Evolutionary conservation across 2,888 invertebrate species (phyloP).

Genomic region (Acrobasis suavella): DNA sequence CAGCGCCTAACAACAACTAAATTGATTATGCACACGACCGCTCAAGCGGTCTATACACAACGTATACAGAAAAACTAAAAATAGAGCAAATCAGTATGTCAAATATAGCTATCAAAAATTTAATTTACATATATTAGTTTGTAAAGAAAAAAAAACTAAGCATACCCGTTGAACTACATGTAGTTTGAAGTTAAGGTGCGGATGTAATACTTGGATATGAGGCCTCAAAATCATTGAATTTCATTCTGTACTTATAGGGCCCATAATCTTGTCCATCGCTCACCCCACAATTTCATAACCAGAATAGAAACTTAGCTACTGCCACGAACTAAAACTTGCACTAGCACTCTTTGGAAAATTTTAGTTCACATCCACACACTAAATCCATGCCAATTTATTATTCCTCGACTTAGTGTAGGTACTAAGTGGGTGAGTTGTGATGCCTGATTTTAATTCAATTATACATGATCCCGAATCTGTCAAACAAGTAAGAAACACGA

Average conservation of each 20-base stretch:
- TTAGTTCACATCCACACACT: background rate
- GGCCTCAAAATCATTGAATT: background rate
- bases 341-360: background rate
- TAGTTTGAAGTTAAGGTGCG: background rate
- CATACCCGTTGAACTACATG: background rate
- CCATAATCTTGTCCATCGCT: background rate
- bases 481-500: background rate
- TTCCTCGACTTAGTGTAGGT: background rate
- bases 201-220: background rate
- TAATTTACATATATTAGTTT: background rate
- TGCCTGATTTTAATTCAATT: background rate
- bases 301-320: background rate
- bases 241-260: background rate
- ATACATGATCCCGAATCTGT: background rate
- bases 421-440: background rate
- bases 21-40: conserved; percentile 17
- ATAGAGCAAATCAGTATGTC: background rate
- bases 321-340: conserved; percentile 4
- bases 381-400: background rate
- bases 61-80: background rate
- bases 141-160: background rate
- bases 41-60: conserved; percentile 11
- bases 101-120: background rate
- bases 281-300: background rate
- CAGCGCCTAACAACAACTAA: conserved; percentile 16